A percentile compares a stretch with the other conserved stretches of the same genome.
Conservation (phyloP, 2,113 vertebrate species). For the Regulus satrapa region DNA sequence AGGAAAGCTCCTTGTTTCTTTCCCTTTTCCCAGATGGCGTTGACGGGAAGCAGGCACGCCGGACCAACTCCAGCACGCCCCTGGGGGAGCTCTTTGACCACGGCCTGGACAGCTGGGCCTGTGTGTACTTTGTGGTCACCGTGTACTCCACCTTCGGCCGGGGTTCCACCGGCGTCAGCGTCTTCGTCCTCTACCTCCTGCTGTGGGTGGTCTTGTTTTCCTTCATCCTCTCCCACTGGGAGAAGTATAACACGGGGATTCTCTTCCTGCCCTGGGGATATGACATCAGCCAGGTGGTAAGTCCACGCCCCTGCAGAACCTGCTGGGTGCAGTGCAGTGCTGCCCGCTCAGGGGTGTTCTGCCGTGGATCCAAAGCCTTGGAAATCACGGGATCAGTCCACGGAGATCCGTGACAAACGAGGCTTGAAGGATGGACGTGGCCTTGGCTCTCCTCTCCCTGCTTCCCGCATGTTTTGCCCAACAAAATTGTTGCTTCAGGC, state of each 20-base stretch:
- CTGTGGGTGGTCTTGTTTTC: constrained; percentile 98
- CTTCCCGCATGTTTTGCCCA: background rate
- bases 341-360: background rate
- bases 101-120: constrained; percentile 97
- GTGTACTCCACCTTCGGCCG: constrained; percentile 98
- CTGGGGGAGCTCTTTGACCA: constrained; percentile 98
- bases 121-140: constrained; percentile 94
- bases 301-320: background rate
- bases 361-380: background rate
- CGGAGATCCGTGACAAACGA: background rate
- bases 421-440: background rate
- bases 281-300: constrained; percentile 98
- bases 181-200: constrained; percentile 87
- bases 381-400: accelerated
- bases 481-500: background rate
- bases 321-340: background rate
- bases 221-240: constrained; percentile 98
- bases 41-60: constrained; percentile 94
- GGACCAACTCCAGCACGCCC: constrained; percentile 94
- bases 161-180: constrained; percentile 84
- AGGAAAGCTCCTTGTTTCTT: background rate
- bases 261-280: constrained; percentile 99
- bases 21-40: constrained; percentile 82
- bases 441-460: background rate
- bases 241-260: constrained; percentile 98